A percentile compares a stretch with the other conserved stretches of the same genome.
Conservation (phyloP, 2,113 vertebrate genomes). For the Emberiza fucata region DNA sequence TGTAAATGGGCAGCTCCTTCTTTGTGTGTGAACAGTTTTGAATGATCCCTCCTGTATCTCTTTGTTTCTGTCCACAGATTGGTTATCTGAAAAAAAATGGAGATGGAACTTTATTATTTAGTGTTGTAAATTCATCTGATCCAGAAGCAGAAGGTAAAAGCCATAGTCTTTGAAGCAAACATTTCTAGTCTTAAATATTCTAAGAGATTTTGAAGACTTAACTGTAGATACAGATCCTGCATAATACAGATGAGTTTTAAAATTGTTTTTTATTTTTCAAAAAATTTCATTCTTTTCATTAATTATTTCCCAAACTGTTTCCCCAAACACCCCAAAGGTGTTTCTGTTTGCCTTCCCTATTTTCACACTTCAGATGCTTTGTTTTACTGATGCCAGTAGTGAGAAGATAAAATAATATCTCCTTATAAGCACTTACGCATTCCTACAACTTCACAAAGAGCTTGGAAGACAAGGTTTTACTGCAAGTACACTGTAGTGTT, state of each 20-base stretch:
- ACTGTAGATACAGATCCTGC: not conserved
- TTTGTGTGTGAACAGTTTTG: not conserved
- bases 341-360: not conserved
- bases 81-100: slow-evolving; percentile 89
- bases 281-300: not conserved
- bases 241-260: not conserved
- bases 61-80: slow-evolving; percentile 79
- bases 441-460: not conserved
- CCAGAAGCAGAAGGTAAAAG: slow-evolving; percentile 87
- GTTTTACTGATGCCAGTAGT: not conserved
- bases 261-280: not conserved
- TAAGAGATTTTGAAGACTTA: not conserved
- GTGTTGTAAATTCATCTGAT: slow-evolving; percentile 89
- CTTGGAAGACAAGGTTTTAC: not conserved
- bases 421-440: not conserved
- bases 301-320: not conserved
- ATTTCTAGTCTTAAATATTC: not conserved
- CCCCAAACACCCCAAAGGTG: not conserved
- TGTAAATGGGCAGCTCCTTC: not conserved
- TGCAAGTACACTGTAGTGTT: not conserved
- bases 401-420: not conserved
- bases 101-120: slow-evolving; percentile 85
- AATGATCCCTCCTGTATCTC: not conserved
- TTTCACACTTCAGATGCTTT: not conserved
- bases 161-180: not conserved